Evolutionary conservation across 2,888 invertebrate species (phyloP).

Genomic region (Nymphalis c-album): DNA sequence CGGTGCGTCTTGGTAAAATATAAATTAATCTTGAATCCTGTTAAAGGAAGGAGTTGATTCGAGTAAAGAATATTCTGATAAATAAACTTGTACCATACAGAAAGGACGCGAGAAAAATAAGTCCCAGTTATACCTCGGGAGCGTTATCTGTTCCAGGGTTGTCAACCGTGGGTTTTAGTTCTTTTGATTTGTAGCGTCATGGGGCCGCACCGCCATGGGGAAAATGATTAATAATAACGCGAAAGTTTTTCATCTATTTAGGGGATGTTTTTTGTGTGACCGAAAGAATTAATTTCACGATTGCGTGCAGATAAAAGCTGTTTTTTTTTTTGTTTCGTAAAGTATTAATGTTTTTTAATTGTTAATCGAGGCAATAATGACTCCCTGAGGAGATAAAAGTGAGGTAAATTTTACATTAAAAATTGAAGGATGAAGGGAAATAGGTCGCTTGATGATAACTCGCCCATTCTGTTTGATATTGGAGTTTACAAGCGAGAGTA

Average conservation of each 20-base stretch:
- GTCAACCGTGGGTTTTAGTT: slow-evolving; percentile 50
- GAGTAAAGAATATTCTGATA: too few species aligned
- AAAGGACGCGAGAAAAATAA: slow-evolving; percentile 56
- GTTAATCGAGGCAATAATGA: too few species aligned
- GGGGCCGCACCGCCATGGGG: slow-evolving; percentile 28
- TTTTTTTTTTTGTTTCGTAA: background rate
- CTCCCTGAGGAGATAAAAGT: too few species aligned
- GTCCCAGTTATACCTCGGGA: slow-evolving; percentile 52
- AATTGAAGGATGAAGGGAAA: too few species aligned
- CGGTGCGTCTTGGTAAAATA: too few species aligned
- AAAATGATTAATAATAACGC: slow-evolving; percentile 36
- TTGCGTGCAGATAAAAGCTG: slow-evolving; percentile 12
- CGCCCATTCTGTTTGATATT: too few species aligned
- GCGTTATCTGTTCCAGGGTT: slow-evolving; percentile 59
- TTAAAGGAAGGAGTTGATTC: too few species aligned
- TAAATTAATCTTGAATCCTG: too few species aligned
- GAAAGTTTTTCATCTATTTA: slow-evolving; percentile 32
- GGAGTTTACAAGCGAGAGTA: too few species aligned
- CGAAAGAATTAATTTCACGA: slow-evolving; percentile 23
- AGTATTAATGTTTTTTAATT: background rate
- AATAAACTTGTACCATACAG: slow-evolving; percentile 39
- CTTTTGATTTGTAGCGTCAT: slow-evolving; percentile 60
- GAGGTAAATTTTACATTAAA: too few species aligned
- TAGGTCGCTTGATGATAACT: too few species aligned
- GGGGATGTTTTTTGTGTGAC: slow-evolving; percentile 29